Percentiles rank a stretch among this genome's conserved stretches.
These are phyloP conservation scores for Mermis nigrescens DNA, from an alignment of 2,888 invertebrate species.

Conservation along the genomic window DNA sequence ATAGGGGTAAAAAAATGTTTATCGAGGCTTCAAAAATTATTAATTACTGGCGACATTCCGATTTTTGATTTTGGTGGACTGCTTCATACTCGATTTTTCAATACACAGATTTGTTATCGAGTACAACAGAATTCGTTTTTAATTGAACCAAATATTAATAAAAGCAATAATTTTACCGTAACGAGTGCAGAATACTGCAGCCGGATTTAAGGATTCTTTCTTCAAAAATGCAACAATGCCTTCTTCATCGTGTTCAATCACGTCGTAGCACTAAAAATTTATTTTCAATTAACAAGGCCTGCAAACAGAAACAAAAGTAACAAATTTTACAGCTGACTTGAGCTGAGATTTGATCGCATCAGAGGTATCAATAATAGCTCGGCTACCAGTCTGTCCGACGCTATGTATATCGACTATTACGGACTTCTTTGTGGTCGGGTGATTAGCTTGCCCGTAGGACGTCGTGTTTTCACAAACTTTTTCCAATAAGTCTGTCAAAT, in stretches of 20 bases:
- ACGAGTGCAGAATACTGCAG: conserved; percentile 17
- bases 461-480: conserved; percentile 62
- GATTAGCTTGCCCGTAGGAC: conserved; percentile 46
- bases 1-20: too few relatives aligned
- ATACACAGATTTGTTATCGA: too few relatives aligned
- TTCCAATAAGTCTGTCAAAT: conserved; percentile 64
- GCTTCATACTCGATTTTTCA: too few relatives aligned
- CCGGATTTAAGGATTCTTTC: conserved; percentile 16
- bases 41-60: too few relatives aligned
- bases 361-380: neutral
- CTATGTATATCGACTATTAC: neutral
- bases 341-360: neutral
- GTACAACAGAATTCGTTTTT: too few relatives aligned
- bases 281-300: too few relatives aligned
- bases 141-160: too few relatives aligned
- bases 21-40: too few relatives aligned
- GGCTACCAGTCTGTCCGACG: neutral
- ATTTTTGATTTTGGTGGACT: too few relatives aligned
- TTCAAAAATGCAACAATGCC: conserved; percentile 23
- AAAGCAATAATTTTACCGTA: too few relatives aligned
- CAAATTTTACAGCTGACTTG: neutral
- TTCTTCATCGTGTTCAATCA: conserved; percentile 28
- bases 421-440: conserved; percentile 12
- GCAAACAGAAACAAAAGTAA: neutral
- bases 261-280: conserved; percentile 19